These are phyloP conservation scores for Trichopoda pennipes DNA, from an alignment of 2,888 invertebrate genomes.

Conservation along the genomic window DNA sequence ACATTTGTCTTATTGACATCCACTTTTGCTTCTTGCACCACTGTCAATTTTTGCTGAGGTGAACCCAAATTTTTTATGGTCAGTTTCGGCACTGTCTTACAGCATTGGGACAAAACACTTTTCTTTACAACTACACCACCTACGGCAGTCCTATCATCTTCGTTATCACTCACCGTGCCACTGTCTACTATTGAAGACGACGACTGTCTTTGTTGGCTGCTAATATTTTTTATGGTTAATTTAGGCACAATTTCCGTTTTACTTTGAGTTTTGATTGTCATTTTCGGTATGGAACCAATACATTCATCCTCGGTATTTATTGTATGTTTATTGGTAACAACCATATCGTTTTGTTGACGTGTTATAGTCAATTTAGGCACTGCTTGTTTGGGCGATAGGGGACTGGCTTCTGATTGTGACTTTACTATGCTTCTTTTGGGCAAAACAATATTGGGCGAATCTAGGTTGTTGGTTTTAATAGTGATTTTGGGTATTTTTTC, in stretches of 20 bases:
- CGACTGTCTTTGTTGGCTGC: conserved; percentile 71
- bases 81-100: conserved; percentile 78
- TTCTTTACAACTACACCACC: not conserved
- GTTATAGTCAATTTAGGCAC: conserved; percentile 72
- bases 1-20: conserved; percentile 71
- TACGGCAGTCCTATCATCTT: conserved; percentile 24
- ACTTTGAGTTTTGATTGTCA: conserved; percentile 67
- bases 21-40: conserved; percentile 77
- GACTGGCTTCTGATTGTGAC: conserved; percentile 29
- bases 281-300: conserved; percentile 58
- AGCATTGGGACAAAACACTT: conserved; percentile 46
- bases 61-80: conserved; percentile 80
- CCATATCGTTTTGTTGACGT: conserved; percentile 66
- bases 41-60: conserved; percentile 82
- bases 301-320: conserved; percentile 34
- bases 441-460: conserved; percentile 67
- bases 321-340: conserved; percentile 55
- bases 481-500: conserved; percentile 81
- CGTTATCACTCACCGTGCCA: conserved; percentile 69
- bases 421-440: conserved; percentile 55
- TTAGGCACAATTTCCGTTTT: conserved; percentile 74
- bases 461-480: conserved; percentile 75
- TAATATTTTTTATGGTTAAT: conserved; percentile 73
- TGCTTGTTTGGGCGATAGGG: conserved; percentile 56
- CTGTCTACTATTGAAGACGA: conserved; percentile 71